phyloP scores from a whole-genome alignment of 2,113 vertebrate genomes.

The Channa maculata region DNA sequence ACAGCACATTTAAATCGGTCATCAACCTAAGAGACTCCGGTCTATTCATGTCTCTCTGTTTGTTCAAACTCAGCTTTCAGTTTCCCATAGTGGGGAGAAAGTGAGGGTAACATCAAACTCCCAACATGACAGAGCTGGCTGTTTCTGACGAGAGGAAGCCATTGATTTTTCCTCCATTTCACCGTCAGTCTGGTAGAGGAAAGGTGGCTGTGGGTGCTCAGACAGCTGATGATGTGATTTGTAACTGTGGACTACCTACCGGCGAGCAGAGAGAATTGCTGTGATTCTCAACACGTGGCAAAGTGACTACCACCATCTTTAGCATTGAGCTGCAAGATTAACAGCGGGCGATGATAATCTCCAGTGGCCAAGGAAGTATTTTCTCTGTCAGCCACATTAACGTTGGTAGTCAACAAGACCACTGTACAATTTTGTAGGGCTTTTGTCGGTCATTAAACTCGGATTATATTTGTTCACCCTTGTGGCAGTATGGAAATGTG shows the following conservation, averaged over 20 bases:
- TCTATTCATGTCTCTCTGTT: constrained; percentile 68
- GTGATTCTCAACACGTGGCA: constrained; percentile 63
- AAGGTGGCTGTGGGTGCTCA: constrained; percentile 74
- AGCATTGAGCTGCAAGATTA: constrained; percentile 74
- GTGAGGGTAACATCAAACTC: constrained; percentile 76
- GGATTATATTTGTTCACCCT: no score
- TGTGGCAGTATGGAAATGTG: no score
- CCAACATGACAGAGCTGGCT: constrained; percentile 81
- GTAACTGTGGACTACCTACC: constrained; percentile 74
- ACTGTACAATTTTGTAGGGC: constrained; percentile 22
- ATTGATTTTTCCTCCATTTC: constrained; percentile 86
- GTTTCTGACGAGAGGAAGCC: constrained; percentile 80
- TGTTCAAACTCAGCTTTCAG: constrained; percentile 73
- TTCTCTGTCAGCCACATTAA: constrained; percentile 56
- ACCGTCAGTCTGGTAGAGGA: constrained; percentile 82
- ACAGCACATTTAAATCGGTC: constrained; percentile 61
- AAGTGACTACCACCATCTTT: constrained; percentile 65
- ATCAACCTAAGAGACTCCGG: constrained; percentile 62
- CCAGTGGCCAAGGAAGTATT: constrained; percentile 61
- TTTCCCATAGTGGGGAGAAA: constrained; percentile 56
- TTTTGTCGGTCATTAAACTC: neutral
- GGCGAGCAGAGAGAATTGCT: constrained; percentile 75
- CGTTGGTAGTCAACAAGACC: constrained; percentile 53
- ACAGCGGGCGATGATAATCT: constrained; percentile 77
- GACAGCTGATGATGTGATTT: constrained; percentile 86